Evolutionary conservation across 2,797 vertebrate species (phyloP), one percentile per base, ranked within the genome.

Genomic region (Siniperca undulata): DNA sequence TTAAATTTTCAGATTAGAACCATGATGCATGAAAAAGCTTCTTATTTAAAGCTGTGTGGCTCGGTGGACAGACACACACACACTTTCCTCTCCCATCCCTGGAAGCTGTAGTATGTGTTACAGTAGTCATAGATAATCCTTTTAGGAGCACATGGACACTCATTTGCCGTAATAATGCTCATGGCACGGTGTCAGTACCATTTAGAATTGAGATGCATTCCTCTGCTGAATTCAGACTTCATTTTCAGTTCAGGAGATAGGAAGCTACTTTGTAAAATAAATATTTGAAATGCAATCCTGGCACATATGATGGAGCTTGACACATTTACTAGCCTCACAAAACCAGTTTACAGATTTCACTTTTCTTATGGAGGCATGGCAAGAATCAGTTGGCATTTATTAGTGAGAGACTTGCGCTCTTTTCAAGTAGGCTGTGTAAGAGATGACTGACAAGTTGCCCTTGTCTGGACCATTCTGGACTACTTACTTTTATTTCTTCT

Each of bases 101-200:
- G 56, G 60, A 58, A 71, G 74, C 74, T 61, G 50, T 34, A 20
- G 68, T 38, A 44, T 81, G 72, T 78, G 62, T 73, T 80, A 56
- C 75, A 70, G 70, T 77, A 68, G 61, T 50, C 77, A 22, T 34
- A 53, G 76, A 82, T 87, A 82, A 88, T 88, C 84, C 78, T 67
- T 70, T 87, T 73, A 78, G 50, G 9, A 73, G 27, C 70, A 78
- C 76, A 77, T 46, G 72, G 40, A 64, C 67, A 38, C 27, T 52
- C 53, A 4, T 64, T 12, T 34, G 42, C 59, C 1, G n/a, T 44
- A 64, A 62, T 52, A 53, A 85, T 81, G 75, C 72, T 8, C 76
- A 42, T 38, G 71, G 67, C 82, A 60, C 2, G 2, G 68, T 69
- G 60, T 80, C 78, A 70, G n/a, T 80, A n/a, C 42, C 60, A n/a